Evolutionary conservation across 2,113 vertebrate genomes (phyloP), one percentile per base, ranked within the genome.

Genomic region (Suncus etruscus): DNA sequence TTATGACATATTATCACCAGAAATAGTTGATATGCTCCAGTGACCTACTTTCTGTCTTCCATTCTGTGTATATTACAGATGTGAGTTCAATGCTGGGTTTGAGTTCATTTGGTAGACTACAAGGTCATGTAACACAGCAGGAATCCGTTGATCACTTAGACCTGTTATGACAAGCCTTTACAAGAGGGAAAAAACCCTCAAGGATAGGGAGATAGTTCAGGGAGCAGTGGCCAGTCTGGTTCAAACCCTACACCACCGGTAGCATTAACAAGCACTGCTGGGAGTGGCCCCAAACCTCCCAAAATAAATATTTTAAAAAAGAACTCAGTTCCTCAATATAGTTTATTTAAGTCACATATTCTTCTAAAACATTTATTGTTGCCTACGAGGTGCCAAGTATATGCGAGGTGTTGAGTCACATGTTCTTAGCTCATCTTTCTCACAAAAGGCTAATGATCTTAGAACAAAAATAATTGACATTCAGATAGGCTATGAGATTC

Each of bases 371-470:
- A 85, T 2, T 73, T 12, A 69, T 11, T 69, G 54, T 66, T 80
- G 27, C 50, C 80, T 48, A 51, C 25, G 1, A 22, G 73, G 14
- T 10, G 11, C 20, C 8, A 92, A 11, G 47, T 48, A 83, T 61
- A 73, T n/a, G 24, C 32, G n/a, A 39, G 79, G 20, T 82, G 58
- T n/a, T 79, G 39, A 76, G 54, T 45, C 51, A 24, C 5, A 68
- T 32, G 48, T 85, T 73, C 51, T 94, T 63, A 89, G 77, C 70
- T 85, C 31, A 77, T 63, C 78, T 87, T 79, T 91, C 51, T 70
- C 68, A 83, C 58, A 83, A 73, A 65, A 4, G 18, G 58, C 25
- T 80, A 72, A 88, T 16, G 47, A 8, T 66, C 22, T 83, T 45
- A 80, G 11, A 86, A 72, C 25, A 70, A 70, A 82, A 77, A 91